Evolutionary conservation across 1,140 invertebrate genomes (phyloP).

Genomic region (Microplitis demolitor): DNA sequence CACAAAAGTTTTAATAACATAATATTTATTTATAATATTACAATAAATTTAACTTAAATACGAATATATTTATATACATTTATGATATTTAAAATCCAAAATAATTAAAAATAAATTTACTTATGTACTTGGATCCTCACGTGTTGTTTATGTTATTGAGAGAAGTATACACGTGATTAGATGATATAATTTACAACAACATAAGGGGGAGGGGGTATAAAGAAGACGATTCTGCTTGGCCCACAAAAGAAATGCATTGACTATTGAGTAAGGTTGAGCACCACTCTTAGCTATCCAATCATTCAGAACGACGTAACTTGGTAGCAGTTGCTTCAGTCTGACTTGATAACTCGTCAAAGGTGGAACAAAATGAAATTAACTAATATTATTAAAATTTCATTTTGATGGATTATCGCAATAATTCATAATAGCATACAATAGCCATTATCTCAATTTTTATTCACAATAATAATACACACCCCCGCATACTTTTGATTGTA

Average conservation of each 20-base stretch:
- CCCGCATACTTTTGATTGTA: too few species aligned
- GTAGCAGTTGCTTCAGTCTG: constrained; percentile 19
- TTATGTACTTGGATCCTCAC: constrained; percentile 36
- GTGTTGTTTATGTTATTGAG: constrained; percentile 44
- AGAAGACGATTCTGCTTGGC: constrained; percentile 21
- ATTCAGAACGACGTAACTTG: constrained; percentile 30
- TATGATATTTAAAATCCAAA: neutral
- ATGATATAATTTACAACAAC: neutral
- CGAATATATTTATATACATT: too few species aligned
- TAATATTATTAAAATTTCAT: neutral
- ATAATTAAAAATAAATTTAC: neutral
- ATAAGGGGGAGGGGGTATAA: constrained; percentile 3
- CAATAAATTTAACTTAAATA: too few species aligned
- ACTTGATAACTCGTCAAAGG: constrained; percentile 21
- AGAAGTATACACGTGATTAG: constrained; percentile 25
- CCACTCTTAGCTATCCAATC: constrained; percentile 25
- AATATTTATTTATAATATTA: too few species aligned
- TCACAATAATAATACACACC: too few species aligned
- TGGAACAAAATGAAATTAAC: neutral
- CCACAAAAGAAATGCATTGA: constrained; percentile 17
- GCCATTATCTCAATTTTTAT: too few species aligned
- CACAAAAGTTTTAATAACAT: neutral
- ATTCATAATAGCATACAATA: too few species aligned
- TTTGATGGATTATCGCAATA: neutral
- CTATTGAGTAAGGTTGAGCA: constrained; percentile 23